Evolutionary conservation across 2,797 vertebrate species (phyloP).

Genomic region (Enteromius paludinosus): DNA sequence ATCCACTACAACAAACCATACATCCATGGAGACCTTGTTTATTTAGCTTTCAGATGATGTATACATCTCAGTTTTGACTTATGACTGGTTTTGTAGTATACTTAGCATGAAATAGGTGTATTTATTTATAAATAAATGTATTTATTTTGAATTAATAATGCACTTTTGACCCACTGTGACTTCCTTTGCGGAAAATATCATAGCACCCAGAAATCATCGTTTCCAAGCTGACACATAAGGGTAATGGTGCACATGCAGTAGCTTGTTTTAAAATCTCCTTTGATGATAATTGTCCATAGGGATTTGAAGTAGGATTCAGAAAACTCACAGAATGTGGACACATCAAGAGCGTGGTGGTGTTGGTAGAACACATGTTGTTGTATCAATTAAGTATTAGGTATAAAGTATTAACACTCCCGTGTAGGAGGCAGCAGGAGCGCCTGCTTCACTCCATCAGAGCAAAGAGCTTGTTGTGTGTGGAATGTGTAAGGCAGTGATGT

Average conservation of each 20-base stretch:
- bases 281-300: conserved; percentile 4
- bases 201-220: conserved; percentile 10
- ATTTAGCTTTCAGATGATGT: no score
- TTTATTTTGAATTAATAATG: background rate
- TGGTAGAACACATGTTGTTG: background rate
- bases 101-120: background rate
- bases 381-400: conserved; percentile 22
- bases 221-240: conserved; percentile 15
- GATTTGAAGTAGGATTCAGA: conserved; percentile 4
- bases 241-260: conserved; percentile 11
- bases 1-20: no score
- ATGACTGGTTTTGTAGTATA: no score
- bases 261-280: conserved; percentile 1
- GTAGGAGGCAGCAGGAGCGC: conserved; percentile 35
- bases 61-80: no score
- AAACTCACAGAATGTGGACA: background rate
- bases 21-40: no score
- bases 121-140: background rate
- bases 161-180: background rate
- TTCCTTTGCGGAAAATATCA: background rate
- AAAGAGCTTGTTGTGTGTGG: conserved; percentile 36
- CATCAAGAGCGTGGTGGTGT: background rate
- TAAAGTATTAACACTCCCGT: conserved; percentile 4
- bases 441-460: conserved; percentile 29
- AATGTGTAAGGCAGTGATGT: conserved; percentile 52